Base-by-base conservation (phyloP, 2,888 invertebrate genomes). In the Timandra comae region DNA sequence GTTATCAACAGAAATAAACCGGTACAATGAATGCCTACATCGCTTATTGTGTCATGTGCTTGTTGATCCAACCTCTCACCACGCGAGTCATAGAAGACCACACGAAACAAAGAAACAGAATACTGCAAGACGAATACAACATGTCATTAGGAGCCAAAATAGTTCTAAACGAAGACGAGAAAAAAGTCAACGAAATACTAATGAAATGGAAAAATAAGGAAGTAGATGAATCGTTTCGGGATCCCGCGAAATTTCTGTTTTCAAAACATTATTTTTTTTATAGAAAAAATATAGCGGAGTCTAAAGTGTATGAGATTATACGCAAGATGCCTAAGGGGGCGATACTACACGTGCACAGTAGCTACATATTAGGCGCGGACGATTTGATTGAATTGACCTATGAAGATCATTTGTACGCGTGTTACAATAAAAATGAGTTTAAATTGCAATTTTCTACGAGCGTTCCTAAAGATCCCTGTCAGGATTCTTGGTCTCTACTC, bases 281-380 rank as follows among this genome's bases (percentile, higher is more conserved):
- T 1, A 87, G 87, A 45, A 56, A 84, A 1, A 66, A 85, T 6
- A 90, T 94, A 7, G 77, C 88, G 8, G 62, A 76, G 0, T 93
- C 93, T 0, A 73, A 87, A 33, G 89, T 94, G 2, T 94, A 91
- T 56, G 67, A 89, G 43, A 78, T 92, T 2, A 88, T 95, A 4
- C 77, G 76, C 33, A 67, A 58, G 29, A 88, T 95, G 88, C 95
- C 95, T 0, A 95, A 95, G 75, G 95, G 93, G 0, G 91, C 87
- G 0, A 89, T 89, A 0, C 64, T 93, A 7, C 94, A 93, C 52
- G 86, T 89, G 0, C 93, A 93, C 54, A 88, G 91, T 46, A 88
- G 89, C 0, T 86, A 90, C 1, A 78, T 91, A 47, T 87, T 88
- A 8, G 89, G 89, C 21, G 75, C 86, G 0, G 88, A 90, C 29